Evolutionary conservation across 2,797 vertebrate genomes (phyloP).

Genomic region (Echiichthys vipera): DNA sequence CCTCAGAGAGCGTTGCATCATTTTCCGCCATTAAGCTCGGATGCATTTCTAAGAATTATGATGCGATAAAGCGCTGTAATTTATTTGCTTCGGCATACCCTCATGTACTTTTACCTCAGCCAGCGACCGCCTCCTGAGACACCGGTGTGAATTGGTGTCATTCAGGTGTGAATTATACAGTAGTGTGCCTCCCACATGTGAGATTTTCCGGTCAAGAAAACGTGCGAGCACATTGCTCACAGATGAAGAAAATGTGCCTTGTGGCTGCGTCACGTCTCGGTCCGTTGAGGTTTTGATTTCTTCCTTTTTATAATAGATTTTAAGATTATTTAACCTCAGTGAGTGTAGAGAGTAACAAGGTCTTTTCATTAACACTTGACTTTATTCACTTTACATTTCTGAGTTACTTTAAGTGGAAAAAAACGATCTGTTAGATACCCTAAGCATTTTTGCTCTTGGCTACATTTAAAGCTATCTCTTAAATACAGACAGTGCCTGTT

Average conservation of each 20-base stretch:
- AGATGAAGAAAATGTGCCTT: conserved; percentile 19
- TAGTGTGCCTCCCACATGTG: conserved; percentile 24
- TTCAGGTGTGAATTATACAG: conserved; percentile 32
- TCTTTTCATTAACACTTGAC: too few species aligned
- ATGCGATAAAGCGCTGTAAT: conserved; percentile 51
- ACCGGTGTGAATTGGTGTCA: conserved; percentile 10
- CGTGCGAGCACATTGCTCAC: not conserved
- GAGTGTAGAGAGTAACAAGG: not conserved
- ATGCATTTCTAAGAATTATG: conserved; percentile 52
- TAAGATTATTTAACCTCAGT: not conserved
- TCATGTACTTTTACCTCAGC: conserved; percentile 50
- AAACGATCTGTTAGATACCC: not conserved
- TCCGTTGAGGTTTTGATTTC: conserved; percentile 4
- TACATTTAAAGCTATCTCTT: not conserved
- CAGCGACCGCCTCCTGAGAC: conserved; percentile 40
- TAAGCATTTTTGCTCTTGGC: not conserved
- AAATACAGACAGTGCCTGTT: not conserved
- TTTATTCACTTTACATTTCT: conserved; percentile 3
- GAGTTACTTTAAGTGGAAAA: not conserved
- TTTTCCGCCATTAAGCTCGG: conserved; percentile 48
- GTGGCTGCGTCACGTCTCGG: not conserved
- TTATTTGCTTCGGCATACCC: conserved; percentile 44
- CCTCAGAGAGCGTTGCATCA: conserved; percentile 42
- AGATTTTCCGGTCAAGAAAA: conserved; percentile 53
- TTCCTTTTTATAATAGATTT: not conserved